Percentiles rank a stretch among this genome's conserved stretches.
Conservation (phyloP, 2,888 invertebrate genomes). For the Pyrochroa serraticornis region DNA sequence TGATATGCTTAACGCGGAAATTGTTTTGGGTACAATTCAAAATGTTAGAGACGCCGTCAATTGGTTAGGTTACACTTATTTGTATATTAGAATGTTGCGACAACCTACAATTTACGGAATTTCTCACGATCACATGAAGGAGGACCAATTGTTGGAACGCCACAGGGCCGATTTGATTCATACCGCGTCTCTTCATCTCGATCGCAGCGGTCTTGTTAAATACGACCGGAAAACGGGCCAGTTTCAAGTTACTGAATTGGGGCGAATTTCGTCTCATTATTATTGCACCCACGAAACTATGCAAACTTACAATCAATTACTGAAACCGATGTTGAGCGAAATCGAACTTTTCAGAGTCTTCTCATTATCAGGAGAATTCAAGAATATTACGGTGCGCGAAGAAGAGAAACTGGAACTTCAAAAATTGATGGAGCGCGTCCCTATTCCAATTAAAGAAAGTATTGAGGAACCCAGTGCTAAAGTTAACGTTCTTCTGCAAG, state of each 20-base stretch:
- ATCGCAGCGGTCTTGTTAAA: slow-evolving; percentile 92
- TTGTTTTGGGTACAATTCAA: slow-evolving; percentile 91
- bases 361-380: slow-evolving; percentile 96
- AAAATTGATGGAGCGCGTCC: slow-evolving; percentile 93
- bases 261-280: slow-evolving; percentile 97
- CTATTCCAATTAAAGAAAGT: slow-evolving; percentile 98
- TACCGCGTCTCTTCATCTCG: slow-evolving; percentile 88
- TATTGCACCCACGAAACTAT: slow-evolving; percentile 98
- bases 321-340: slow-evolving; percentile 96
- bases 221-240: slow-evolving; percentile 94
- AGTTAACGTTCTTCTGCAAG: slow-evolving; percentile 92
- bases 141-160: slow-evolving; percentile 85
- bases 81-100: slow-evolving; percentile 93
- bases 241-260: slow-evolving; percentile 82
- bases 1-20: slow-evolving; percentile 97
- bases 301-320: slow-evolving; percentile 92
- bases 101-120: slow-evolving; percentile 91
- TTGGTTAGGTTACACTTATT: slow-evolving; percentile 95
- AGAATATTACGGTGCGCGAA: slow-evolving; percentile 88
- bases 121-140: slow-evolving; percentile 75
- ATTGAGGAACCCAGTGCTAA: slow-evolving; percentile 99
- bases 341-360: slow-evolving; percentile 98
- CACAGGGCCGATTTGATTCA: slow-evolving; percentile 94
- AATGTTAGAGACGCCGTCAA: slow-evolving; percentile 89
- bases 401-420: slow-evolving; percentile 97